Evolutionary conservation across 2,888 invertebrate species (phyloP), one percentile per base, ranked within the genome.

Genomic region (Nymphalis c-album): DNA sequence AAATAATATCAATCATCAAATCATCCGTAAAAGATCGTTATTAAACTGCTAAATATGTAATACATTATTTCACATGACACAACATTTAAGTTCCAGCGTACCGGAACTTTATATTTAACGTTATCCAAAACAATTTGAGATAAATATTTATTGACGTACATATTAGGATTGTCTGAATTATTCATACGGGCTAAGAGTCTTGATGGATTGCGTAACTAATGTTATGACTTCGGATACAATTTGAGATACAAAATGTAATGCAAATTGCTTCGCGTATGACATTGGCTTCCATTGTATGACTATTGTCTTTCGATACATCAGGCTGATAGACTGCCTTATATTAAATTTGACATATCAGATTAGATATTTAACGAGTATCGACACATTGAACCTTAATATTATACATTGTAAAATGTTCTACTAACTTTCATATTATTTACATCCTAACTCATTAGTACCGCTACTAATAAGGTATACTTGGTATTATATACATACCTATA

Each of bases 191-290:
- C 46, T 69, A 53, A 58, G 46, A 64, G 64, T 70, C 68, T 69
- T 68, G 73, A 75, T 70, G 55, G 70, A 73, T 74, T 73, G 69
- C 70, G 74, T 57, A 73, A 74, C 62, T 50, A 45, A 63, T 72
- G 64, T 70, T 68, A 72, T 70, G 67, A 68, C 70, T 69, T 71
- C 57, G 57, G 35, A 18, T 61, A 64, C 64, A 60, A 70, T 57
- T 64, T 63, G 65, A 47, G 17, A 59, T 53, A 60, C 69, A 69
- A 64, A 60, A 46, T 47, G 45, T 51, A 58, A 68, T 68, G 61
- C 68, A 61, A 68, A 68, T 68, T 26, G 40, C 20, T 45, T 31
- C 31, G 40, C 47, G 35, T 55, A 60, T 59, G 66, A 69, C 69
- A 69, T 66, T 71, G 64, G 60, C 59, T 57, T 63, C 62, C 48